phyloP scores from a whole-genome alignment of 2,797 vertebrate species.

The Argyrosomus regius region DNA sequence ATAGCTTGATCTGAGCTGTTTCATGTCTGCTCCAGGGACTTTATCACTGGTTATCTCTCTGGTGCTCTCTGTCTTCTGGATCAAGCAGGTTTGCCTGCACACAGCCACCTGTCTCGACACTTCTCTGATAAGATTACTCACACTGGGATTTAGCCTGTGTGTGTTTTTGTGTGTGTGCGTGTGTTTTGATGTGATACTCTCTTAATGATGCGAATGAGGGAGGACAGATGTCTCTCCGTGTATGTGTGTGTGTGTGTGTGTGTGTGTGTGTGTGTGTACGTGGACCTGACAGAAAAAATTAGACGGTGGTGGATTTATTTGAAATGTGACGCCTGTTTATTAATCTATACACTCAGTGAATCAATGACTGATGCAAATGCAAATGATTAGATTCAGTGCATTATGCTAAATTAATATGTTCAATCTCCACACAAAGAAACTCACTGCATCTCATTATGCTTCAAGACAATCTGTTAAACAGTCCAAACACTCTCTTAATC shows the following conservation, averaged over 20 bases:
- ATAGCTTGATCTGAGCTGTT: slow-evolving; percentile 47
- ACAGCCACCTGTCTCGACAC: slow-evolving; percentile 63
- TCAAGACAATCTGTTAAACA: slow-evolving; percentile 19
- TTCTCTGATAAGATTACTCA: slow-evolving; percentile 67
- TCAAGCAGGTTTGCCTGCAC: slow-evolving; percentile 59
- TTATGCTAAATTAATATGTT: slow-evolving; percentile 28
- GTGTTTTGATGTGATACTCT: slow-evolving; percentile 55
- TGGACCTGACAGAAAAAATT: slow-evolving; percentile 8
- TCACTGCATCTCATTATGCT: slow-evolving; percentile 24
- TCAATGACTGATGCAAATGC: slow-evolving; percentile 23
- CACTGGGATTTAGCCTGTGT: slow-evolving; percentile 51
- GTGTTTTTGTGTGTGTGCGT: slow-evolving; percentile 1
- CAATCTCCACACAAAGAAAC: slow-evolving; percentile 12
- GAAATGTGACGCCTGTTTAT: slow-evolving; percentile 32
- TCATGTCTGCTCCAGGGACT: slow-evolving; percentile 57
- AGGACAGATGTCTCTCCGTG: slow-evolving; percentile 47
- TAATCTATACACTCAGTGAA: slow-evolving; percentile 10
- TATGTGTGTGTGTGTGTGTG: background rate
- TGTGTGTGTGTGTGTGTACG: background rate
- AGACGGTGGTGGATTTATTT: slow-evolving; percentile 33
- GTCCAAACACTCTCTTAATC: slow-evolving; percentile 18
- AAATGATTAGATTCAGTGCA: slow-evolving; percentile 23
- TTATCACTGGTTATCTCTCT: slow-evolving; percentile 38
- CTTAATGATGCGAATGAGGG: slow-evolving; percentile 32
- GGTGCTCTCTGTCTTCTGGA: slow-evolving; percentile 57